phyloP scores from a whole-genome alignment of 1,140 invertebrate genomes.

The Anastrepha ludens region DNA sequence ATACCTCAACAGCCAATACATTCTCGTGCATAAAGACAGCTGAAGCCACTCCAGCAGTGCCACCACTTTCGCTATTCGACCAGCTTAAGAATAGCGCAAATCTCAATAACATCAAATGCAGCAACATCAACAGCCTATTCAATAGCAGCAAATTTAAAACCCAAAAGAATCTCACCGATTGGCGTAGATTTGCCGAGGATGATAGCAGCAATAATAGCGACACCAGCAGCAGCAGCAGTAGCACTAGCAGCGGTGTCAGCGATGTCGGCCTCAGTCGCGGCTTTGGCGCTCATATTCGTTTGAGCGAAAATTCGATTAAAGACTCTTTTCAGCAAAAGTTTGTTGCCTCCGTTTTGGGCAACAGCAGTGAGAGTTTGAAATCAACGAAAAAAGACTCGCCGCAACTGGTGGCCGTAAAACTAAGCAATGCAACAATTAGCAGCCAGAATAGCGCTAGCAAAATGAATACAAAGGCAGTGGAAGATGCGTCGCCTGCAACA shows the following conservation, averaged over 20 bases:
- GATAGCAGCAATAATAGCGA: neutral
- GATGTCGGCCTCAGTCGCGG: neutral
- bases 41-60: neutral
- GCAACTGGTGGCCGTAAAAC: conserved; percentile 73
- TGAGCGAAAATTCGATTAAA: conserved; percentile 4
- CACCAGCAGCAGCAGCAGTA: neutral
- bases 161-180: neutral
- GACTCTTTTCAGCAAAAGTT: conserved; percentile 66
- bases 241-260: neutral
- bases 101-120: conserved; percentile 64
- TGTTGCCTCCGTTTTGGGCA: conserved; percentile 29
- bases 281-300: neutral
- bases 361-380: conserved; percentile 63
- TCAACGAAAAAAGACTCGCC: conserved; percentile 66
- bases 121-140: conserved; percentile 56
- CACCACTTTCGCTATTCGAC: conserved; percentile 68
- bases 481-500: neutral
- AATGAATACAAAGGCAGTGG: neutral
- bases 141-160: conserved; percentile 7
- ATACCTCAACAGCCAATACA: conserved; percentile 59
- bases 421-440: conserved; percentile 41
- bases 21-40: conserved; percentile 51
- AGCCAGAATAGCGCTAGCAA: conserved; percentile 37
- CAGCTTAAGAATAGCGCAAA: conserved; percentile 71
- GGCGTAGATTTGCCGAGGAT: conserved; percentile 8